Percentiles rank a stretch among this genome's conserved stretches.
Conservation (phyloP, 2,888 invertebrate genomes). For the Masnerella sp. region DNA sequence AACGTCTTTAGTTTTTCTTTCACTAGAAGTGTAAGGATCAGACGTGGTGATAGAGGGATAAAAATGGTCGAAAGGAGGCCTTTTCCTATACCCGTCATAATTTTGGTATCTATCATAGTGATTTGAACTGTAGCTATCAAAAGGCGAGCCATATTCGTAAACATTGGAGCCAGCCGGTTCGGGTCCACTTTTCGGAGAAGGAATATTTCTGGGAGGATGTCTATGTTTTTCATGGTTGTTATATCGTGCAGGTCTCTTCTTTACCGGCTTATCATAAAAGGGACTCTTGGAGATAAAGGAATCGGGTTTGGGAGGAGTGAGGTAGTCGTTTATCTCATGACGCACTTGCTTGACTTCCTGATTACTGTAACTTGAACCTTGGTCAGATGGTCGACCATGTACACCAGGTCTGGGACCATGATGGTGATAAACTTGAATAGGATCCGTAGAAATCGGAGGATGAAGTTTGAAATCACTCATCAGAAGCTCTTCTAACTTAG, state of each 20-base stretch:
- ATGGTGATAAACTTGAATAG: constrained; percentile 61
- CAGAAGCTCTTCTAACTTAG: constrained; percentile 69
- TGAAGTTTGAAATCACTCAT: constrained; percentile 67
- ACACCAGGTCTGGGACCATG: constrained; percentile 58
- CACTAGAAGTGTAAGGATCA: constrained; percentile 60
- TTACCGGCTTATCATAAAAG: constrained; percentile 67
- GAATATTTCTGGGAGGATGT: constrained; percentile 45
- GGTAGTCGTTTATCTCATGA: constrained; percentile 65
- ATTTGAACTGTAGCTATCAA: constrained; percentile 35
- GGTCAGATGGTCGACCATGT: constrained; percentile 42
- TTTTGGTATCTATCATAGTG: constrained; percentile 52
- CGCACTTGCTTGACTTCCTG: constrained; percentile 51
- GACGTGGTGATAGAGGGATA: constrained; percentile 68
- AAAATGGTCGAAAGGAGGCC: constrained; percentile 49
- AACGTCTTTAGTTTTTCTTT: constrained; percentile 61
- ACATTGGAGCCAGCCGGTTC: constrained; percentile 66
- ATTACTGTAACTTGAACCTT: constrained; percentile 45
- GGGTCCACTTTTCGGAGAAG: constrained; percentile 52
- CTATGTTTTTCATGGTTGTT: constrained; percentile 60
- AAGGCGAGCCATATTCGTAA: constrained; percentile 45
- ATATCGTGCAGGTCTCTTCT: constrained; percentile 66
- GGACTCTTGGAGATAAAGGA: constrained; percentile 69
- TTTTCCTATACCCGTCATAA: constrained; percentile 52
- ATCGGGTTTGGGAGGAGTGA: constrained; percentile 71
- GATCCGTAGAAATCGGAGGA: constrained; percentile 56